Percentiles rank a stretch among this genome's conserved stretches.
These are phyloP conservation scores for Mus spretus DNA, from an alignment of 2,797 vertebrate species.

Conservation along the genomic window DNA sequence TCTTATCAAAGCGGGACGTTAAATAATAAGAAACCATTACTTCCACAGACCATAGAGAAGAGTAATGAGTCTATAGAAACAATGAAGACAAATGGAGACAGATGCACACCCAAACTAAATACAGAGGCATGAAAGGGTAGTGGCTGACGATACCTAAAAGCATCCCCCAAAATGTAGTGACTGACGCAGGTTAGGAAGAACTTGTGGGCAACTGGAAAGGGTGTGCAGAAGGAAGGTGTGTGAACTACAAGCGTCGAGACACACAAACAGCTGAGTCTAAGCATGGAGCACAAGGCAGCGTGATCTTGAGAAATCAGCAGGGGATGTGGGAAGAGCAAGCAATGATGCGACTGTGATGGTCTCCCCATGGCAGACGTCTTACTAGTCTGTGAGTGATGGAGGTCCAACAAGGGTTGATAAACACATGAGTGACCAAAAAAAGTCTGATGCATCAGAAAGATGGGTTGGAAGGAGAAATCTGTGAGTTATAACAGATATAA, in stretches of 20 bases:
- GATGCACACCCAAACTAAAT: not conserved
- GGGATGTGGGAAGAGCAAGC: not conserved
- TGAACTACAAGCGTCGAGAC: not conserved
- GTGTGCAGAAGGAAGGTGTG: not conserved
- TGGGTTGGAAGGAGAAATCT: conserved; percentile 6
- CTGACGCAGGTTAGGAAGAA: not conserved
- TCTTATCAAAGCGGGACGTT: conserved; percentile 5
- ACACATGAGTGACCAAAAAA: not conserved
- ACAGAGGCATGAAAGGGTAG: not conserved
- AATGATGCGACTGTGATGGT: not conserved
- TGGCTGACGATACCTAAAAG: not conserved
- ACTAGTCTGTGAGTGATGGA: not conserved
- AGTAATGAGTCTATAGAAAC: not conserved
- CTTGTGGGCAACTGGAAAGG: not conserved
- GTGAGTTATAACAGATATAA: not conserved
- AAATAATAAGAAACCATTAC: not conserved
- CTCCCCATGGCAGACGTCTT: not conserved
- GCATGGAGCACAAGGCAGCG: too few species aligned
- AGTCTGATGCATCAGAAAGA: not conserved
- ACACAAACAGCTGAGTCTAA: not conserved
- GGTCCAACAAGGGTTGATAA: not conserved
- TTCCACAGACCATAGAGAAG: not conserved
- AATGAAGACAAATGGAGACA: not conserved
- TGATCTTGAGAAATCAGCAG: not conserved
- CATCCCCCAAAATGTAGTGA: not conserved